Evolutionary conservation across 2,797 vertebrate genomes (phyloP), one percentile per base, ranked within the genome.

Genomic region (Tarsius wallacei): DNA sequence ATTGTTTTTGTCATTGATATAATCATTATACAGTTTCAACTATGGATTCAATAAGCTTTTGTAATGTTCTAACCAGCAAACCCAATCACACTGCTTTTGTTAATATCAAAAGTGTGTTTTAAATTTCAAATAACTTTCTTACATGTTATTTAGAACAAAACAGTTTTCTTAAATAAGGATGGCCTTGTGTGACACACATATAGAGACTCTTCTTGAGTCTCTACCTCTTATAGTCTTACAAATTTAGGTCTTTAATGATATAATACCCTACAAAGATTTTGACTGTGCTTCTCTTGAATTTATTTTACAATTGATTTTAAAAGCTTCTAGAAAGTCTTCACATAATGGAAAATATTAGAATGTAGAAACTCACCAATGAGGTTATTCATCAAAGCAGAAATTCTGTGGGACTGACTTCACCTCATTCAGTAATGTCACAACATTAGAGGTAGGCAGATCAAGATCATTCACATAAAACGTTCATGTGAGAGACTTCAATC

Each of bases 221-320:
- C n/a, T 59, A 84, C 47, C 49, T 70, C 8, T 63, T 87, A 77
- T 26, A 2, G 17, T 55, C 76, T 83, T 84, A 87, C 11, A 71
- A 93, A 68, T 70, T 42, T 92, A 22, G 8, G 7, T 70, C 91
- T 95, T 80, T 86, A 87, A 80, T 47, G n/a, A 95, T 91, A 93
- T 11, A 78, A 13, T 74, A 31, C 21, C 8, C 13, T 94, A 28
- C 15, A 77, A 93, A 87, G 31, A 70, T 70, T 77, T 84, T 91
- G 49, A 53, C 26, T 26, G 19, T 63, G 6, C 55, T 97, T 15
- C 33, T 82, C 90, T 86, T 87, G 36, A 77, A 74, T 89, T 87
- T 94, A 82, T 89, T 87, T 95, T 68, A 84, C 87, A 93, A 90
- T 24, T 92, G 78, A 63, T 84, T 96, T 96, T 91, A 85, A 78